Conservation (phyloP, 92 coral and sea anemone genomes). For the Palythoa caribaeorum region DNA sequence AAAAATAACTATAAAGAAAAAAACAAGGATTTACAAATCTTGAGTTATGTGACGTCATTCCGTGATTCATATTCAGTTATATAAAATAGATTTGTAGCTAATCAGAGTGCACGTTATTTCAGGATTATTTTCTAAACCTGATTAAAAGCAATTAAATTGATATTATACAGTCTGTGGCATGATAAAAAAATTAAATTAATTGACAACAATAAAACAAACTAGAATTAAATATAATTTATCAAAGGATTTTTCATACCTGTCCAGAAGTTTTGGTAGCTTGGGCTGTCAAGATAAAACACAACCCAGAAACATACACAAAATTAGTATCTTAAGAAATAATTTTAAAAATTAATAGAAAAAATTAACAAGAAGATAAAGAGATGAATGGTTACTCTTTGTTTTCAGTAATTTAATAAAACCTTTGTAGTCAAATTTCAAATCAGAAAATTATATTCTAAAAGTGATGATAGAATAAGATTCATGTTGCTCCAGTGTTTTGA, state of each 20-base stretch:
- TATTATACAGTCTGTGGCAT: too few species aligned
- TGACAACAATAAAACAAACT: neutral
- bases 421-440: neutral
- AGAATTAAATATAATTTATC: too few species aligned
- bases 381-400: neutral
- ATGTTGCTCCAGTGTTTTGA: neutral
- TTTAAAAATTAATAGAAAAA: neutral
- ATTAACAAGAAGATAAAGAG: neutral
- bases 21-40: too few species aligned
- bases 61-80: too few species aligned
- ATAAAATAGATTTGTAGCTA: too few species aligned
- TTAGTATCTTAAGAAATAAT: neutral
- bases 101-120: too few species aligned
- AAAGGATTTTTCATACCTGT: slow-evolving; percentile 68
- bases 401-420: too few species aligned
- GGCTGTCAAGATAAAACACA: slow-evolving; percentile 73
- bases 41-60: too few species aligned
- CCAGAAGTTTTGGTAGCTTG: slow-evolving; percentile 74
- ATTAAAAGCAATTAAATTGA: too few species aligned
- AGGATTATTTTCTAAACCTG: too few species aligned
- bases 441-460: neutral
- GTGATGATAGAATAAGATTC: neutral
- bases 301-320: neutral
- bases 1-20: too few species aligned
- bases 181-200: too few species aligned